These are phyloP conservation scores for Panthera tigris DNA, from an alignment of 2,113 vertebrate genomes.

Conservation along the genomic window DNA sequence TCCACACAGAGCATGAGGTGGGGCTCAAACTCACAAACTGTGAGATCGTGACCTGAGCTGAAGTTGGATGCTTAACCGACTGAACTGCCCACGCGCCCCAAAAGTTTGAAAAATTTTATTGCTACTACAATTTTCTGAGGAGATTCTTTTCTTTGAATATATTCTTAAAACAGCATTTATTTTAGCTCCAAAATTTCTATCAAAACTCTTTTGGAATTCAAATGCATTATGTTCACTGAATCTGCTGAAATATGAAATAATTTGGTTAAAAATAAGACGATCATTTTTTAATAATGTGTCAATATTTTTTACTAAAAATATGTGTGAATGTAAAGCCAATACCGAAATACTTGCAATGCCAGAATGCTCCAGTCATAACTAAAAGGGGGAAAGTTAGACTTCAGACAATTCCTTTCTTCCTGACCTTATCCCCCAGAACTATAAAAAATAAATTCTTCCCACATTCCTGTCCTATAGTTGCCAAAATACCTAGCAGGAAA, in stretches of 20 bases:
- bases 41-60: too few species aligned
- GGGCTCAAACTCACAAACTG: too few species aligned
- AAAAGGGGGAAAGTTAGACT: not conserved
- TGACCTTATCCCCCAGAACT: not conserved
- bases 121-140: not conserved
- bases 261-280: not conserved
- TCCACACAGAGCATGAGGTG: too few species aligned
- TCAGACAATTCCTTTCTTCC: not conserved
- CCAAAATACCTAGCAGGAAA: not conserved
- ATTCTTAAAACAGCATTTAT: not conserved
- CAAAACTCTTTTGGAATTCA: not conserved
- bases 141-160: constrained; percentile 11
- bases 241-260: not conserved
- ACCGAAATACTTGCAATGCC: constrained; percentile 4
- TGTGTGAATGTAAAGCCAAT: not conserved
- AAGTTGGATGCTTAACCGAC: too few species aligned
- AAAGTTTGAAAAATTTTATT: not conserved
- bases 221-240: not conserved
- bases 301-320: constrained; percentile 32
- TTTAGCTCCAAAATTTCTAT: not conserved
- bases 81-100: too few species aligned
- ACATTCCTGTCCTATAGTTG: not conserved
- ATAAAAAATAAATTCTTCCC: not conserved
- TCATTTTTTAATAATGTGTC: not conserved
- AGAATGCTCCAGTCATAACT: not conserved